Evolutionary conservation across 2,888 invertebrate species (phyloP), one percentile per base, ranked within the genome.

Genomic region (Smittia sp.): DNA sequence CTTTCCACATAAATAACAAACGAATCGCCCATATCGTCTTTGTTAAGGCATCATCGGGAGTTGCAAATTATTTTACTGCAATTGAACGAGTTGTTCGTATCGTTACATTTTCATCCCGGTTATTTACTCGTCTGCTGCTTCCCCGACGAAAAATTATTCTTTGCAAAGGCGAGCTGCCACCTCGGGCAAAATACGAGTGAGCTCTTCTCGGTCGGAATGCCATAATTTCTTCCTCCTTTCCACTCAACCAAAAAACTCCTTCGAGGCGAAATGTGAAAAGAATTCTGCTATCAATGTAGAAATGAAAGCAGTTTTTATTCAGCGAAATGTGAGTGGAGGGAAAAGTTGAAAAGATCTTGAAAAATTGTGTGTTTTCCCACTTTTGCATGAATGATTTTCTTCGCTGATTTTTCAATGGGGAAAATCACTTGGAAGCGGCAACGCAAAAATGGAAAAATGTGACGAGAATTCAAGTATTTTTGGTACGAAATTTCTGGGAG

Each of bases 211-310:
- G 32, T 32, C 13, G 3, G 58, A 58, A 58, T 13, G n/a, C 58
- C n/a, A 22, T 58, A 58, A 58, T 58, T 22, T 20, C 58, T 20
- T 22, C n/a, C 46, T 46, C 46, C 46, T 46, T 11, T 46, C 11
- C 46, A 13, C 22, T 22, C 58, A 58, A 20, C 58, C 58, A 22
- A 58, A 58, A 58, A 58, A 58, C 20, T 58, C 58, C 58, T 58
- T 22, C 58, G 22, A 58, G 58, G 58, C 58, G n/a, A 58, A 58
- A 58, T 18, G 13, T 18, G 46, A 11, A 46, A 46, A 46, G 39
- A 46, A 46, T 46, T 46, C 46, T 58, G 58, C 7, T 58, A 58
- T 58, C 58, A 58, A 46, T 15, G 15, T 2, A 22, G 58, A 58
- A 22, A 22, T 22, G 58, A 58, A 58, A 58, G 22, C 22, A 58